Conservation (phyloP, 2,113 vertebrate species). For the Hymenochirus boettgeri region DNA sequence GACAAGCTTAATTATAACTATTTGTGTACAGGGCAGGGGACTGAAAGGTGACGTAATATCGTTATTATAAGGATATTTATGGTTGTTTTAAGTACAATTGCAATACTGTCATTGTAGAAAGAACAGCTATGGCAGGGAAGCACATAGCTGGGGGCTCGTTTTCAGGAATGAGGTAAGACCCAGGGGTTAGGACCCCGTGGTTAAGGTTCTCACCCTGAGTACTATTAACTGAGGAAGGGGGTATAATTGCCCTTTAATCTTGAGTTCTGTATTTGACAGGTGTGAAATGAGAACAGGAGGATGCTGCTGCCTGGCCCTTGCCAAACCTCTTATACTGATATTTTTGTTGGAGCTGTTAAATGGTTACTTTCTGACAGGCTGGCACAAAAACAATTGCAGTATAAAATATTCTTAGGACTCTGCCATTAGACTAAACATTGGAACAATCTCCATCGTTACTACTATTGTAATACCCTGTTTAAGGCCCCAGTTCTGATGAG, state of each 20-base stretch:
- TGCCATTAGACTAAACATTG: constrained; percentile 35
- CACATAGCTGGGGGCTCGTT: neutral
- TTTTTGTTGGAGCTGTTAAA: constrained; percentile 37
- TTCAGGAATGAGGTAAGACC: neutral
- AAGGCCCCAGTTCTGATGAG: constrained; percentile 1
- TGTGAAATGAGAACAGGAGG: constrained; percentile 35
- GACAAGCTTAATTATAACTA: too few species aligned
- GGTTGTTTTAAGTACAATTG: too few species aligned
- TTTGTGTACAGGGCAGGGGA: too few species aligned
- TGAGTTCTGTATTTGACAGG: constrained; percentile 28
- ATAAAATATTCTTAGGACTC: constrained; percentile 19
- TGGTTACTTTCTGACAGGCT: constrained; percentile 20
- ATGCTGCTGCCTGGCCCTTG: constrained; percentile 20
- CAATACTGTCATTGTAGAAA: too few species aligned
- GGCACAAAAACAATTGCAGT: constrained; percentile 25
- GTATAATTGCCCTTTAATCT: too few species aligned
- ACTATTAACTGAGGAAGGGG: too few species aligned
- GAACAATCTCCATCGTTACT: constrained; percentile 6
- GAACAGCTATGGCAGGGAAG: neutral
- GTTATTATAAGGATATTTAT: too few species aligned
- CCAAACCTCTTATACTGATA: constrained; percentile 29
- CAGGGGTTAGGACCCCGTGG: too few species aligned
- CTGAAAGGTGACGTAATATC: too few species aligned
- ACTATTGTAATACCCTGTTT: constrained; percentile 27
- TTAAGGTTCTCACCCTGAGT: too few species aligned